Evolutionary conservation across 2,797 vertebrate genomes (phyloP).

Genomic region (Sebastes cheni): DNA sequence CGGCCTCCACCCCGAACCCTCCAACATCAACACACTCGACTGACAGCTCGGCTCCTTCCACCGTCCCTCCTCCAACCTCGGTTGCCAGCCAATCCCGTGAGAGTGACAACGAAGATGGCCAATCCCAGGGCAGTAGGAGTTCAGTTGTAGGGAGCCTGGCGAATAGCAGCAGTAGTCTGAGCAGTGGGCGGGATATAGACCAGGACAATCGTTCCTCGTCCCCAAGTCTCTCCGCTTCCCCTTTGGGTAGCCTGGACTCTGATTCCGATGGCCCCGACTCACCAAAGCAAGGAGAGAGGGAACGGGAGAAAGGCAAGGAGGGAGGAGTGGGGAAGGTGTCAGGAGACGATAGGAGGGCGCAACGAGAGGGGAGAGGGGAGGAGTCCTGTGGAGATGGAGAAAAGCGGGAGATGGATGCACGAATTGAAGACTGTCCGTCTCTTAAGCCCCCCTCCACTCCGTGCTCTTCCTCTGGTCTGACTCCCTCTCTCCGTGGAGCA

Average conservation of each 20-base stretch:
- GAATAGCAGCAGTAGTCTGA: conserved; percentile 95
- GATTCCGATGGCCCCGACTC: conserved; percentile 91
- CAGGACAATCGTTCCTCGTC: conserved; percentile 99
- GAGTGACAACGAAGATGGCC: conserved; percentile 87
- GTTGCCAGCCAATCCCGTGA: conserved; percentile 83
- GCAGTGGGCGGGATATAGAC: conserved; percentile 96
- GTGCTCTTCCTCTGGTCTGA: conserved; percentile 71
- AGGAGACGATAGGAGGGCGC: conserved; percentile 74
- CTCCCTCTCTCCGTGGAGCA: conserved; percentile 75
- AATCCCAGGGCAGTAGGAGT: conserved; percentile 87
- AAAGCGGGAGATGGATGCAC: conserved; percentile 76
- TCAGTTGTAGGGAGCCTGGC: conserved; percentile 92
- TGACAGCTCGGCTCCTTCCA: conserved; percentile 79
- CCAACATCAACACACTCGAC: conserved; percentile 82
- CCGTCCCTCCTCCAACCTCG: conserved; percentile 80
- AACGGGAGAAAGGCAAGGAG: conserved; percentile 80
- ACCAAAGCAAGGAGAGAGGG: conserved; percentile 82
- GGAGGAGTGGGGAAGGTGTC: conserved; percentile 70
- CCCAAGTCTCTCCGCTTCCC: conserved; percentile 96
- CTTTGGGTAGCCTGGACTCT: conserved; percentile 94
- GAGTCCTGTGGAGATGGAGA: conserved; percentile 77
- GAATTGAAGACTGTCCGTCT: conserved; percentile 76
- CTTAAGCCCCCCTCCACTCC: conserved; percentile 79
- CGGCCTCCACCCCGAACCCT: conserved; percentile 76
- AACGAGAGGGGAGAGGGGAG: conserved; percentile 75